Conservation (phyloP, 2,113 vertebrate genomes). For the Leptobrachium leishanense region DNA sequence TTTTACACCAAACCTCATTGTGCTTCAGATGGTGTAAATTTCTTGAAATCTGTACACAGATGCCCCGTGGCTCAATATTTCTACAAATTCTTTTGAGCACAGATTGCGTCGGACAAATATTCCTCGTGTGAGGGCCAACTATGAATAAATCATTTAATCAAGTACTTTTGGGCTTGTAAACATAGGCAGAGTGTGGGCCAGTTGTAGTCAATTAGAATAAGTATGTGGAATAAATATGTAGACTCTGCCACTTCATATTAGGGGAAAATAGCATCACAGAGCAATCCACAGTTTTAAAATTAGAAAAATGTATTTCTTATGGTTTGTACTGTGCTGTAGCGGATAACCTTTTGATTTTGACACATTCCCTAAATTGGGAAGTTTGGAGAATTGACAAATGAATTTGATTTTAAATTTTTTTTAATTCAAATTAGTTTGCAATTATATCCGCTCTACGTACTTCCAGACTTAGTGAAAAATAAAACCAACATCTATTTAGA, state of each 20-base stretch:
- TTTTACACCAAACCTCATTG: not conserved
- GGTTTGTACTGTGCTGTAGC: no score
- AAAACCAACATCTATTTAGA: no score
- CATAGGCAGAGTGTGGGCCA: constrained; percentile 14
- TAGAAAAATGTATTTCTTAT: no score
- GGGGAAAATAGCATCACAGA: not conserved
- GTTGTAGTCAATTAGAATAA: constrained; percentile 18
- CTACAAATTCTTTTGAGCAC: constrained; percentile 1
- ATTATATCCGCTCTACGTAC: no score
- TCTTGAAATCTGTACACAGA: constrained; percentile 11
- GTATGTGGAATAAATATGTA: constrained; percentile 14
- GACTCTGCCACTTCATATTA: constrained; percentile 27
- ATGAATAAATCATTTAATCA: constrained; percentile 48
- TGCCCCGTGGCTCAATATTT: constrained; percentile 7
- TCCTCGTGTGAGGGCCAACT: not conserved
- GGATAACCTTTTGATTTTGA: no score
- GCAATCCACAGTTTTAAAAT: constrained; percentile 1
- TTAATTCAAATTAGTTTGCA: no score
- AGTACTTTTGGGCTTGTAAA: constrained; percentile 13
- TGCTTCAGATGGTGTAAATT: constrained; percentile 10
- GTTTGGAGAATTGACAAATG: no score
- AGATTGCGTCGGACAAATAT: constrained; percentile 17
- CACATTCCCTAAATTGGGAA: no score
- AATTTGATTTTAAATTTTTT: no score
- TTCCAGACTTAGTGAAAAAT: no score